Percentiles rank a stretch among this genome's conserved stretches.
Evolutionary conservation across 2,113 vertebrate species (phyloP).

Genomic region (Probosciger aterrimus): DNA sequence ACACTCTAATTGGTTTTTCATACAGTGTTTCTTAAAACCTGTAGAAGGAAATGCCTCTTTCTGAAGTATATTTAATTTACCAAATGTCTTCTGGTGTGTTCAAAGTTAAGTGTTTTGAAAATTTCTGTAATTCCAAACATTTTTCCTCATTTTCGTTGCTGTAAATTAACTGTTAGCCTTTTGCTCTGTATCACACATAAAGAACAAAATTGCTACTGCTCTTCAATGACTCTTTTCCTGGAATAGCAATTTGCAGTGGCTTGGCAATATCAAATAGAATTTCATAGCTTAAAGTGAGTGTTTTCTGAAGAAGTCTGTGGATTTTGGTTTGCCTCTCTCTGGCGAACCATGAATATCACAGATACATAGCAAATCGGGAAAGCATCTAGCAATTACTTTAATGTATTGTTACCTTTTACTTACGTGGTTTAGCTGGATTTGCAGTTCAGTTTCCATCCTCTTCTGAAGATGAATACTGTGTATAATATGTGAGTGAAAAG

Average conservation of each 20-base stretch:
- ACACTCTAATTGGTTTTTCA: neutral
- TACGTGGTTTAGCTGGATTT: constrained; percentile 10
- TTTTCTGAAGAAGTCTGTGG: neutral
- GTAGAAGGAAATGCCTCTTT: neutral
- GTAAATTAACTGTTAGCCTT: neutral
- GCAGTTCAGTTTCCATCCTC: neutral
- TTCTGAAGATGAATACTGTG: neutral
- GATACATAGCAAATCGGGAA: neutral
- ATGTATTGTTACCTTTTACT: neutral
- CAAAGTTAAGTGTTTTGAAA: neutral
- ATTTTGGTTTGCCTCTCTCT: neutral
- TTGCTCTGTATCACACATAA: neutral
- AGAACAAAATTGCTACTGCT: neutral
- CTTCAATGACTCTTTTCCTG: neutral
- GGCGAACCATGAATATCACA: neutral
- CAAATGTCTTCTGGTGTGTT: neutral
- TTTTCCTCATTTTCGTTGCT: neutral
- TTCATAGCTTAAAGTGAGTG: neutral
- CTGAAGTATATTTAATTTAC: neutral
- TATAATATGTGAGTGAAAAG: neutral
- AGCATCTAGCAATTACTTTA: constrained; percentile 7
- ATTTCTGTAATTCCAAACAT: neutral
- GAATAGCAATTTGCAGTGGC: constrained; percentile 20
- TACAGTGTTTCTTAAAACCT: neutral
- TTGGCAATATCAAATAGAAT: constrained; percentile 19